Base-by-base conservation (phyloP, 2,797 vertebrate genomes). In the Tangara arthus region DNA sequence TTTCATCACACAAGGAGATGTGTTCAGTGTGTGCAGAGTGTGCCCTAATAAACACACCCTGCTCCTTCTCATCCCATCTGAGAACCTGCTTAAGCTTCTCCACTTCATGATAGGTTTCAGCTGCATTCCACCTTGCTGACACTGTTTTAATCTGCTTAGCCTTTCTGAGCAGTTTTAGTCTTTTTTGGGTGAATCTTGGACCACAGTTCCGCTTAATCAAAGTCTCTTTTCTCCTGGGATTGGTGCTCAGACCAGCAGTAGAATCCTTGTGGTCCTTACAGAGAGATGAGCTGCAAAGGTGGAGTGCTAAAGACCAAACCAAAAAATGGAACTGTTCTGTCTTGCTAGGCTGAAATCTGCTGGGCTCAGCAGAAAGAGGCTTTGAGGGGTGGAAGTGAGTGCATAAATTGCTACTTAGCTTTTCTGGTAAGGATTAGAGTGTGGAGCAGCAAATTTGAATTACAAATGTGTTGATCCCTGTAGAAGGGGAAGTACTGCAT, bases 11-110 rank as follows among this genome's bases (percentile, higher is more conserved):
- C 23, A 15, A 60, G 53, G 26, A 91, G 34, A 47, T 0, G 1
- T 35, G 16, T 12, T 53, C 4, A 37, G 28, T 44, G 39, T 44
- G 41, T 59, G 18, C 44, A 70, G 57, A 15, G 19, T 30, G 50
- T 72, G 63, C 63, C 68, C 81, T 60, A 6, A 14, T 39, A 60
- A 55, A 71, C 27, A 64, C 34, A 77, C 27, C 47, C n/a, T 42
- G 50, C 39, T 55, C 24, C 37, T 82, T 5, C 47, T 92, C 88
- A 90, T 13, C 53, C 56, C 0, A 0, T 59, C 64, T 87, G 44
- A 85, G 64, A 85, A 63, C 56, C 64, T 89, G 39, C 70, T 66
- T 66, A 46, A 80, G 60, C 64, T 56, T 82, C 11, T 82, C 44
- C 20, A 30, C 64, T 26, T 85, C 41, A 1, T 66, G 56, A 3